A percentile compares a stretch with the other conserved stretches of the same genome.
Evolutionary conservation across 2,113 vertebrate species (phyloP).

Genomic region (Erpornis zantholeuca): DNA sequence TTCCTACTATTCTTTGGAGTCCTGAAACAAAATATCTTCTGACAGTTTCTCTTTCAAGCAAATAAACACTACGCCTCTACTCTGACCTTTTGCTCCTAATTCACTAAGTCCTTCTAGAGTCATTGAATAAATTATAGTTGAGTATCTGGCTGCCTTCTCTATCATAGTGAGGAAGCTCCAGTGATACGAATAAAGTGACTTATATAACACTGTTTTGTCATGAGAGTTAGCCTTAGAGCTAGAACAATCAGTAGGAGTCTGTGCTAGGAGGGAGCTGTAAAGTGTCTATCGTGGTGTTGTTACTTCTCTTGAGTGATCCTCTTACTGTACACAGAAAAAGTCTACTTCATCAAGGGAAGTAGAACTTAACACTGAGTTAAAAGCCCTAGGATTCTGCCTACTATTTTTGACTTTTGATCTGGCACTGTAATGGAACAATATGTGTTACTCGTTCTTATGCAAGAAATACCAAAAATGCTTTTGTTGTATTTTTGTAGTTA

Average conservation of each 20-base stretch:
- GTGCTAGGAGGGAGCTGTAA: background rate
- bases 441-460: background rate
- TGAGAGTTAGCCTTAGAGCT: background rate
- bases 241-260: background rate
- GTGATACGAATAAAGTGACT: background rate
- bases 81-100: background rate
- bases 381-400: background rate
- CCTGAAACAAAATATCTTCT: background rate
- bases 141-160: background rate
- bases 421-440: slow-evolving; percentile 7
- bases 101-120: background rate
- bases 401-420: slow-evolving; percentile 20
- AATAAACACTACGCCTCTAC: background rate
- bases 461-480: slow-evolving; percentile 30
- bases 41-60: background rate
- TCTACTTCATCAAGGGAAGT: background rate
- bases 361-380: background rate
- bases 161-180: background rate
- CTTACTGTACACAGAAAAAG: background rate
- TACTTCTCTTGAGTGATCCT: background rate
- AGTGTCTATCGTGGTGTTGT: background rate
- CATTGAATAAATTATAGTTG: background rate
- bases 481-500: slow-evolving; percentile 11
- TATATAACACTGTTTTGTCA: background rate
- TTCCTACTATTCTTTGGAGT: background rate